Conservation (phyloP, 2,888 invertebrate species). For the Oithona nana region DNA sequence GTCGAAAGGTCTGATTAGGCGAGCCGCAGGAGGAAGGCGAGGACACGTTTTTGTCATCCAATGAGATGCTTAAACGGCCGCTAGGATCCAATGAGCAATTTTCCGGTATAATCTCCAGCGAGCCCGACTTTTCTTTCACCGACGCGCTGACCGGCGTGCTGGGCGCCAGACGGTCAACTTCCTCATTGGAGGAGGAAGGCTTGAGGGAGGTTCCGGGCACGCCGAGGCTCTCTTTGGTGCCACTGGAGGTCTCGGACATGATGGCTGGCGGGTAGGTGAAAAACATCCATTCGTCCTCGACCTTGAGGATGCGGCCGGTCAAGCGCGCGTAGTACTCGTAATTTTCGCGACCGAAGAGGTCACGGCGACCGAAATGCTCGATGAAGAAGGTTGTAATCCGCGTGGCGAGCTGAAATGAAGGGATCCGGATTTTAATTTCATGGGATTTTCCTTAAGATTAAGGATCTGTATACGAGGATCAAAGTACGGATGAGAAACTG, state of each 20-base stretch:
- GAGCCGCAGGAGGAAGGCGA: constrained; percentile 5
- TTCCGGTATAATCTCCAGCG: constrained; percentile 64
- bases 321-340: constrained; percentile 90
- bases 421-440: too few species aligned
- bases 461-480: too few species aligned
- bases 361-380: constrained; percentile 52
- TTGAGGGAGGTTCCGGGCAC: not conserved
- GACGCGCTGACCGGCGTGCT: constrained; percentile 17
- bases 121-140: constrained; percentile 26
- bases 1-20: not conserved
- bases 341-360: constrained; percentile 80
- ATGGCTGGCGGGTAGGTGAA: constrained; percentile 13
- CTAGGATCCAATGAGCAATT: constrained; percentile 43
- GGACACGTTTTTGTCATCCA: constrained; percentile 11
- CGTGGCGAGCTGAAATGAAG: constrained; percentile 54
- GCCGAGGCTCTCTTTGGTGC: not conserved
- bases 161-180: constrained; percentile 36
- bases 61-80: constrained; percentile 14
- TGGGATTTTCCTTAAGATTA: too few species aligned
- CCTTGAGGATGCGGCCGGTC: constrained; percentile 72
- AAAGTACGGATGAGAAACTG: too few species aligned
- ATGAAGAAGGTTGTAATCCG: constrained; percentile 91
- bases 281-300: constrained; percentile 35
- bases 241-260: not conserved
- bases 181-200: not conserved